These are phyloP conservation scores for Agonopterix arenella DNA, from an alignment of 2,888 invertebrate genomes.

Conservation along the genomic window DNA sequence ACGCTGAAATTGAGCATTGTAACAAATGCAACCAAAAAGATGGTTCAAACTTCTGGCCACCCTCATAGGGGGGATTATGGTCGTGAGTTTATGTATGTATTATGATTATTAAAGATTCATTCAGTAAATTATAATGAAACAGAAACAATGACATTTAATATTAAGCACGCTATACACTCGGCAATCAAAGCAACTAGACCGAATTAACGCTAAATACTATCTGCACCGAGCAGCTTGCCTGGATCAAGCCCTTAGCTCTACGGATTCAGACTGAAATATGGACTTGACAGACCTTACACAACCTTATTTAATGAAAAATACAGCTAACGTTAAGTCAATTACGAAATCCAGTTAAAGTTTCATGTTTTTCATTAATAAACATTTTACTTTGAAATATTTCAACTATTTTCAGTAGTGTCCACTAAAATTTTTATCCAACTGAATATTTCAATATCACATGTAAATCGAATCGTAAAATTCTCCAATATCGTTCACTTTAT, in stretches of 20 bases:
- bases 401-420: conserved; percentile 2
- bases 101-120: too few relatives aligned
- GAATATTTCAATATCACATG: conserved; percentile 62
- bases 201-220: conserved; percentile 14
- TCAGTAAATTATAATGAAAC: too few relatives aligned
- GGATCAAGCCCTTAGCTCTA: conserved; percentile 7
- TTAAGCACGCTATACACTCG: too few relatives aligned
- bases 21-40: too few relatives aligned
- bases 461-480: conserved; percentile 58
- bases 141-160: too few relatives aligned
- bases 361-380: background rate
- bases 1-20: too few relatives aligned
- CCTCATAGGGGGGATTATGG: too few relatives aligned
- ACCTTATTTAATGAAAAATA: too few relatives aligned
- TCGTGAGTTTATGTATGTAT: too few relatives aligned
- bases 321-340: too few relatives aligned
- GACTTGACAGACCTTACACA: background rate
- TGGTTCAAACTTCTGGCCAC: too few relatives aligned
- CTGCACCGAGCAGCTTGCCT: conserved; percentile 9
- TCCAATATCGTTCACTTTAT: conserved; percentile 65
- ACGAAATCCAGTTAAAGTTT: too few relatives aligned
- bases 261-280: conserved; percentile 1
- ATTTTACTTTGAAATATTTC: background rate
- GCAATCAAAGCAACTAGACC: background rate
- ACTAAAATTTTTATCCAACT: conserved; percentile 46